These are phyloP conservation scores for Lucilia cuprina DNA, from an alignment of 1,140 invertebrate species.

Conservation along the genomic window DNA sequence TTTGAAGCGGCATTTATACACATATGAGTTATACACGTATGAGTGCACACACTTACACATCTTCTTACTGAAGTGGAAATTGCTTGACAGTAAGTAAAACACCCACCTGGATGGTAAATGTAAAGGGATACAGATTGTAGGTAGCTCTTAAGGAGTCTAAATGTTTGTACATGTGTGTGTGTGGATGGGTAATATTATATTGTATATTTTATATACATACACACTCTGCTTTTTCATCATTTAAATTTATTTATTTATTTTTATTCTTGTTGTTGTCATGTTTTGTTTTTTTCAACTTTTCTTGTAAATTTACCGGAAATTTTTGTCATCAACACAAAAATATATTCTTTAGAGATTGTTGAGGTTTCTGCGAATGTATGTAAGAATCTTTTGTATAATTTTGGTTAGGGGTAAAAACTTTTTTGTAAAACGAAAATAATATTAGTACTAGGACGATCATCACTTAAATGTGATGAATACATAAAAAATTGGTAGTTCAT, in stretches of 20 bases:
- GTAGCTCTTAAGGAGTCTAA: neutral
- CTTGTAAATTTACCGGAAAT: constrained; percentile 10
- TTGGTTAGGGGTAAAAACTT: too few species aligned
- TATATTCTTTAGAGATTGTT: neutral
- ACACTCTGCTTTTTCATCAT: neutral
- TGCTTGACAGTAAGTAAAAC: neutral
- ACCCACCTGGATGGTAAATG: too few species aligned
- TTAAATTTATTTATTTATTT: neutral
- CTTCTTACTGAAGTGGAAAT: neutral
- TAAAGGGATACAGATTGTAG: too few species aligned
- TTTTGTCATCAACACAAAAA: neutral
- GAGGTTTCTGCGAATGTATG: neutral
- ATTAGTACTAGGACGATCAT: too few species aligned
- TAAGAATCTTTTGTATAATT: neutral
- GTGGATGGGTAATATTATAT: neutral
- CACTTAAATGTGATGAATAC: too few species aligned
- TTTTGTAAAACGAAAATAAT: too few species aligned
- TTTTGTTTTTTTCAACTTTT: neutral
- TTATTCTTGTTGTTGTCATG: neutral
- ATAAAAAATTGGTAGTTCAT: too few species aligned
- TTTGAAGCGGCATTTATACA: neutral
- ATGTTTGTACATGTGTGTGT: neutral
- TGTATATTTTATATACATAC: neutral
- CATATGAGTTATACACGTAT: neutral
- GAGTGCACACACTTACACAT: neutral